Percentiles rank a stretch among this genome's conserved stretches.
These are phyloP conservation scores for Exaiptasia diaphana DNA, from an alignment of 64 coral and sea anemone species.

Conservation along the genomic window DNA sequence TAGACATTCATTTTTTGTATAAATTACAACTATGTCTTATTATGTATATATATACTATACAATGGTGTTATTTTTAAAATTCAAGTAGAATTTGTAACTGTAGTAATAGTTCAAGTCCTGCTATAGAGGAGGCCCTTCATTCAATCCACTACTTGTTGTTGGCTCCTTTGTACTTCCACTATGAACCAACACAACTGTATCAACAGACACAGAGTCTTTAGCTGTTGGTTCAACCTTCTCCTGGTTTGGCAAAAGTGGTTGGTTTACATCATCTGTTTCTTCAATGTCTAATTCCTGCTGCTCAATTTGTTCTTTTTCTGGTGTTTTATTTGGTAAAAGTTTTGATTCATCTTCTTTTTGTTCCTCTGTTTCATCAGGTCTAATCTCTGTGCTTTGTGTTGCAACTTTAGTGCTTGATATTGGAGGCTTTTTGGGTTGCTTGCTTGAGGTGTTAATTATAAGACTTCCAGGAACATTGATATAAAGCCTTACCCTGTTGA, in stretches of 20 bases:
- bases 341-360: not conserved
- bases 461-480: constrained; percentile 65
- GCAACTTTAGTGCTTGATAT: constrained; percentile 44
- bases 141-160: not conserved
- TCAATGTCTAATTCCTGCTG: not conserved
- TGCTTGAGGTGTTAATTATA: constrained; percentile 46
- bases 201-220: not conserved
- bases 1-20: not conserved
- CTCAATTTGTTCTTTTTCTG: not conserved
- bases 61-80: not conserved
- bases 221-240: not conserved
- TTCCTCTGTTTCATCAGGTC: not conserved
- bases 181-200: constrained; percentile 7
- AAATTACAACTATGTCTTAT: not conserved
- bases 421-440: constrained; percentile 47
- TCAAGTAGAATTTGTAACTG: not conserved
- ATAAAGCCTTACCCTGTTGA: constrained; percentile 49
- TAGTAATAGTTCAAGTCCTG: not conserved
- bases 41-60: not conserved
- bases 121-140: not conserved
- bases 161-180: not conserved
- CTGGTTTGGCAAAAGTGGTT: not conserved
- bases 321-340: constrained; percentile 3
- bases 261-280: not conserved
- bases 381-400: constrained; percentile 3